phyloP scores from a whole-genome alignment of 2,113 vertebrate species.

The Trematocara macrostoma region DNA sequence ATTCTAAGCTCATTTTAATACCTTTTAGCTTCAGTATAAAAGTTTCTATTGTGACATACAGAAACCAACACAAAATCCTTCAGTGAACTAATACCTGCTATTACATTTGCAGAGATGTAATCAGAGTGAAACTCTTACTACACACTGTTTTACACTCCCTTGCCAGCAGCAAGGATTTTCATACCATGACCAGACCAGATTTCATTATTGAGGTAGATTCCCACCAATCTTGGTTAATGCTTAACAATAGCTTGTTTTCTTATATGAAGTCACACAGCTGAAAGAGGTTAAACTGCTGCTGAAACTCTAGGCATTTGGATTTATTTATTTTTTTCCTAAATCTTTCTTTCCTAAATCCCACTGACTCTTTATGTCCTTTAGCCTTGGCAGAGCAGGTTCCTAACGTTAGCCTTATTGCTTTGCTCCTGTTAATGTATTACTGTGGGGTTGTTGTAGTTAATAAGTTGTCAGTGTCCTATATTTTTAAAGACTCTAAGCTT shows the following conservation, averaged over 20 bases:
- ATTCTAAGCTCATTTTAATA: neutral
- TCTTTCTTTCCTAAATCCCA: neutral
- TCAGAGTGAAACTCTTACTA: neutral
- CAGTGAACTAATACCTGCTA: neutral
- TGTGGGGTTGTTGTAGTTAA: neutral
- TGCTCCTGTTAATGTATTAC: neutral
- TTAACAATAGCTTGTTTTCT: neutral
- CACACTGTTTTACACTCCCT: neutral
- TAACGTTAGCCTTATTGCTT: neutral
- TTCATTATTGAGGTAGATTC: neutral
- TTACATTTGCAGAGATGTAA: neutral
- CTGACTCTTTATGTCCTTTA: neutral
- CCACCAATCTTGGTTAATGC: neutral
- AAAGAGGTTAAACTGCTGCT: neutral
- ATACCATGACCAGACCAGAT: neutral
- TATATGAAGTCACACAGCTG: neutral
- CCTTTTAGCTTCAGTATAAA: neutral
- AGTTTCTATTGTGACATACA: neutral
- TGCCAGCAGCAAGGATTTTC: conserved; percentile 1
- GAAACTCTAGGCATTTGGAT: neutral
- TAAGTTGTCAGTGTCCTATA: neutral
- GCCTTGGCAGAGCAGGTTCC: neutral
- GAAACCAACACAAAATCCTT: neutral
- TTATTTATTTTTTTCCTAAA: neutral
- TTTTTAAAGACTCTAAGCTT: neutral